A percentile compares a stretch with the other conserved stretches of the same genome.
Evolutionary conservation across 2,888 invertebrate species (phyloP).

Genomic region (Dicycla oo): DNA sequence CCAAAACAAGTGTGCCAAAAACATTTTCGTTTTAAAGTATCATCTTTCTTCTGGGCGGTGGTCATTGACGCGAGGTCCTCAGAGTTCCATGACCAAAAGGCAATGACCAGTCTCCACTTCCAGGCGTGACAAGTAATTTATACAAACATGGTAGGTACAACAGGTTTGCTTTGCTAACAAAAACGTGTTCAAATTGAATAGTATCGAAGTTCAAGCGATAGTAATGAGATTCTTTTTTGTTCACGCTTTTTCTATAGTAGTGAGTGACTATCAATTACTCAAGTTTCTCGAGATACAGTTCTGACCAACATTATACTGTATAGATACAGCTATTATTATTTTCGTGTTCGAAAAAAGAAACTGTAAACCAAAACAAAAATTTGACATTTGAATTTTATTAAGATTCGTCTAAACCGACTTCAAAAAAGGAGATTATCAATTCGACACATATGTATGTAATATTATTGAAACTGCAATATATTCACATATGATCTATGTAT

Average conservation of each 20-base stretch:
- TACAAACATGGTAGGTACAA: conserved; percentile 8
- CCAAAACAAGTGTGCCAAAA: conserved; percentile 15
- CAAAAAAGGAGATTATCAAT: no score
- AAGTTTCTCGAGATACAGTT: background rate
- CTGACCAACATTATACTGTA: background rate
- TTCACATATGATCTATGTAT: no score
- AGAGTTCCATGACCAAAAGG: conserved; percentile 31
- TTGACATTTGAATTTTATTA: background rate
- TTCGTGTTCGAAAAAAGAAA: background rate
- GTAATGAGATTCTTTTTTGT: conserved; percentile 28
- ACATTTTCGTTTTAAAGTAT: background rate
- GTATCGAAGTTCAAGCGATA: background rate
- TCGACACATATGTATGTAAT: no score
- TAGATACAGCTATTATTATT: background rate
- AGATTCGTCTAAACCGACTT: no score
- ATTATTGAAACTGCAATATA: no score
- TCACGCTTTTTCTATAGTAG: conserved; percentile 9
- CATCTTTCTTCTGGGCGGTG: conserved; percentile 2
- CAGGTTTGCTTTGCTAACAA: conserved; percentile 36
- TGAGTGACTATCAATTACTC: background rate
- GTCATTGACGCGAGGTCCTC: conserved; percentile 26
- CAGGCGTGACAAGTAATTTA: background rate
- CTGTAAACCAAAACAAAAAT: background rate
- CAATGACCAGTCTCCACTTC: conserved; percentile 25
- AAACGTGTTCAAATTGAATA: conserved; percentile 30